Conservation (phyloP, 2,888 invertebrate genomes). For the Keiferia lycopersicella region DNA sequence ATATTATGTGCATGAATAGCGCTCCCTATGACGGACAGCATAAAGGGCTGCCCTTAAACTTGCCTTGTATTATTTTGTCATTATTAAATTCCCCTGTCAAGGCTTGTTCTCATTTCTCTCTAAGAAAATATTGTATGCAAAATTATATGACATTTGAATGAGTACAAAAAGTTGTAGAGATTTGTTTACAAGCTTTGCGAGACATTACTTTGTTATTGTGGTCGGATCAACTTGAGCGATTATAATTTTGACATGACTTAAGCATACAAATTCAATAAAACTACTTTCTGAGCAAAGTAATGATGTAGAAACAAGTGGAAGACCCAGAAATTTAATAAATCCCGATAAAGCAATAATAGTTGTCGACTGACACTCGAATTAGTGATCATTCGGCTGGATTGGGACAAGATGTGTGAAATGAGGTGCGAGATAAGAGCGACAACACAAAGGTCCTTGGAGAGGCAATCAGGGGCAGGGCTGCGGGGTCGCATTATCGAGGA, state of each 20-base stretch:
- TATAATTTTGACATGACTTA: slow-evolving; percentile 32
- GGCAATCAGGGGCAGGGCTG: slow-evolving; percentile 61
- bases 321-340: slow-evolving; percentile 2
- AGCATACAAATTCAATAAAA: background rate
- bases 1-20: slow-evolving; percentile 78
- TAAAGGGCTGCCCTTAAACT: slow-evolving; percentile 78
- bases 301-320: background rate
- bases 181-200: slow-evolving; percentile 59
- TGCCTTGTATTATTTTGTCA: slow-evolving; percentile 81
- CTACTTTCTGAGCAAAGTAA: background rate
- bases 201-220: slow-evolving; percentile 39
- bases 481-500: slow-evolving; percentile 58
- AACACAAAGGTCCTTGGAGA: slow-evolving; percentile 62
- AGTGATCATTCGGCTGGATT: slow-evolving; percentile 50
- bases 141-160: slow-evolving; percentile 81
- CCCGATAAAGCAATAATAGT: slow-evolving; percentile 31
- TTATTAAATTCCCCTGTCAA: slow-evolving; percentile 81
- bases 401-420: slow-evolving; percentile 67
- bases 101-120: slow-evolving; percentile 72
- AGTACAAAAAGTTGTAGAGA: slow-evolving; percentile 69
- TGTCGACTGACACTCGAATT: slow-evolving; percentile 49
- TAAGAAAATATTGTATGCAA: slow-evolving; percentile 81
- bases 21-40: slow-evolving; percentile 79
- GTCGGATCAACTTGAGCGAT: background rate
- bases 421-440: slow-evolving; percentile 64